Conservation (phyloP, 2,797 vertebrate genomes). For the Tolypeutes matacus region DNA sequence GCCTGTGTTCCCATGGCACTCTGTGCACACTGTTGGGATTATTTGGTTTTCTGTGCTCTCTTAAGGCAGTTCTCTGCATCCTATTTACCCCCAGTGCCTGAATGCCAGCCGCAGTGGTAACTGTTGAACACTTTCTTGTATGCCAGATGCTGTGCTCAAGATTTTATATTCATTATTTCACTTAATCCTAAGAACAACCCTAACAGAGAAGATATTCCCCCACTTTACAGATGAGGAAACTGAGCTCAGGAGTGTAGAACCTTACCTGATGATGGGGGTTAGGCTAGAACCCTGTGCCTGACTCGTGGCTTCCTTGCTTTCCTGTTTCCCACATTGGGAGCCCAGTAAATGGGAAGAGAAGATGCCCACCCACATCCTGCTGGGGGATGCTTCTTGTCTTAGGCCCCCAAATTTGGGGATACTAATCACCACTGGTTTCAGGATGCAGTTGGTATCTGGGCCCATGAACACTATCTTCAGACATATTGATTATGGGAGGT, state of each 20-base stretch:
- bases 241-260: background rate
- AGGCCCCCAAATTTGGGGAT: background rate
- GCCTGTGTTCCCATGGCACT: background rate
- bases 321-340: background rate
- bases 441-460: background rate
- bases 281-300: background rate
- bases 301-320: background rate
- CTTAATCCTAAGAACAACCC: background rate
- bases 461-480: background rate
- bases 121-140: background rate
- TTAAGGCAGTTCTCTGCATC: fast-evolving
- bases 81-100: background rate
- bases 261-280: background rate
- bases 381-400: background rate
- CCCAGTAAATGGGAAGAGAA: background rate
- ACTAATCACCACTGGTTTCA: background rate
- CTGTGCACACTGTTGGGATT: background rate
- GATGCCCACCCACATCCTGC: background rate
- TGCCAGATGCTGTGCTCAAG: background rate
- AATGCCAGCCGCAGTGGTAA: background rate
- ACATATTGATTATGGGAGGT: background rate
- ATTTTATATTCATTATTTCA: background rate
- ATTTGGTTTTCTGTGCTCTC: background rate
- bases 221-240: background rate
- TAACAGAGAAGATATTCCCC: background rate